Percentiles rank a stretch among this genome's conserved stretches.
phyloP scores from a whole-genome alignment of 2,888 invertebrate species.

The Suillia variegata region DNA sequence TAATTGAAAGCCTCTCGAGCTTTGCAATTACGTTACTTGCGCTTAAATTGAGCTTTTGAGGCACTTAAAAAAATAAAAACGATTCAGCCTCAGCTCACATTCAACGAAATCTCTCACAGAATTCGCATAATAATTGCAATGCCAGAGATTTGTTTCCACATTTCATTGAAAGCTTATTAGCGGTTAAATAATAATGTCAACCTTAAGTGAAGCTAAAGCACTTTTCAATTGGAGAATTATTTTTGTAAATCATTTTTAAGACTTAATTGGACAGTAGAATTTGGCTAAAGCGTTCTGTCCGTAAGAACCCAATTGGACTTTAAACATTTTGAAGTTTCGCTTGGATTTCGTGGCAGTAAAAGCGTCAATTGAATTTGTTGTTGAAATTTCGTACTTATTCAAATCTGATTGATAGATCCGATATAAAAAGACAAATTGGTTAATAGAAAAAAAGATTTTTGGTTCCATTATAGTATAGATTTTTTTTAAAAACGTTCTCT shows the following conservation, averaged over 20 bases:
- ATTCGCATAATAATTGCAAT: neutral
- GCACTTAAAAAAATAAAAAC: neutral
- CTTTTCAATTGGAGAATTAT: conserved; percentile 28
- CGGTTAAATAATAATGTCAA: conserved; percentile 20
- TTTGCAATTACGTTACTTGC: conserved; percentile 8
- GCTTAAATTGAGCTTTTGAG: neutral
- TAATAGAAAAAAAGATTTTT: too few relatives aligned
- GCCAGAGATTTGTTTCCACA: conserved; percentile 1
- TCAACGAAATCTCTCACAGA: too few relatives aligned
- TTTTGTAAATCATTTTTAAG: conserved; percentile 14
- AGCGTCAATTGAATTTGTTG: too few relatives aligned
- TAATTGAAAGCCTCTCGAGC: conserved; percentile 11
- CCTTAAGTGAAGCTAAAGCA: conserved; percentile 26
- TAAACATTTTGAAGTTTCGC: too few relatives aligned
- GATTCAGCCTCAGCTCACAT: neutral
- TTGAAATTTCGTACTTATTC: too few relatives aligned
- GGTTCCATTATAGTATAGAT: too few relatives aligned
- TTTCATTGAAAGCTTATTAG: conserved; percentile 22
- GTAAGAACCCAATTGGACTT: too few relatives aligned
- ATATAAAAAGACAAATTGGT: too few relatives aligned
- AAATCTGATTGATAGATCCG: too few relatives aligned
- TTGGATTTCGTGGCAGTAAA: too few relatives aligned
- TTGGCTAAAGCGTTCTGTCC: too few relatives aligned
- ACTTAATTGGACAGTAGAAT: neutral
- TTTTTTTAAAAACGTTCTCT: too few relatives aligned